Base-by-base conservation (phyloP, 2,113 vertebrate species). In the Polyodon spathula region DNA sequence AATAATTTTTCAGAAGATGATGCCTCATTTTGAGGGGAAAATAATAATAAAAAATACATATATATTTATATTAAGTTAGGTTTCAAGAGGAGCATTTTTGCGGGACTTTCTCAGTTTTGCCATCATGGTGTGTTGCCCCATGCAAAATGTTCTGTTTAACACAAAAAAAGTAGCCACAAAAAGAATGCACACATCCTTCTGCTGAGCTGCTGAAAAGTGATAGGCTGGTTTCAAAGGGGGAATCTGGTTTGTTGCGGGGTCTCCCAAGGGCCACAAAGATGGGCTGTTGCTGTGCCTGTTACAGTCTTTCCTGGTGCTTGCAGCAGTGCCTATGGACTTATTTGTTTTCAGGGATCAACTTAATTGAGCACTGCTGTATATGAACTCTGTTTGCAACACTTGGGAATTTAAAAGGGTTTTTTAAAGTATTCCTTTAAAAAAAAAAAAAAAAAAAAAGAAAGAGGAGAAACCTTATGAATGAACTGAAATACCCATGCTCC, bases 1-100 rank as follows among this genome's bases (percentile, higher is more conserved):
- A 86, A 86, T 85, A 77, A 86, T 87, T 89, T 92, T 91, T 76
- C 86, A 84, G 91, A 93, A 92, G 90, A 93, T 90, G 88, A 81
- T 85, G 74, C 88, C 86, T 90, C 87, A 80, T 84, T 81, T 92
- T 91, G 86, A 88, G 88, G 89, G 74, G 73, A 71, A 65, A 73
- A 71, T 72, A 63, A 66, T 73, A 87, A 85, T 83, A 83, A 71
- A 87, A 90, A 2, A 27, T 27, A 27, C 3, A 27, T 27, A 27
- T 27, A 27, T 27, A 27, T 27, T 3, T 27, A 27, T 27, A 27
- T 27, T 27, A 27, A 27, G 27, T 27, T 27, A 83, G 88, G 82
- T 90, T 85, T 90, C 88, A 92, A 92, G 90, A 92, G 83, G 90
- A 93, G 84, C 88, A 81, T 89, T 91, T 87, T 63, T 67, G 81